A percentile compares a stretch with the other conserved stretches of the same genome.
These are phyloP conservation scores for Saimiri boliviensis DNA, from an alignment of 2,113 vertebrate genomes.

Conservation along the genomic window DNA sequence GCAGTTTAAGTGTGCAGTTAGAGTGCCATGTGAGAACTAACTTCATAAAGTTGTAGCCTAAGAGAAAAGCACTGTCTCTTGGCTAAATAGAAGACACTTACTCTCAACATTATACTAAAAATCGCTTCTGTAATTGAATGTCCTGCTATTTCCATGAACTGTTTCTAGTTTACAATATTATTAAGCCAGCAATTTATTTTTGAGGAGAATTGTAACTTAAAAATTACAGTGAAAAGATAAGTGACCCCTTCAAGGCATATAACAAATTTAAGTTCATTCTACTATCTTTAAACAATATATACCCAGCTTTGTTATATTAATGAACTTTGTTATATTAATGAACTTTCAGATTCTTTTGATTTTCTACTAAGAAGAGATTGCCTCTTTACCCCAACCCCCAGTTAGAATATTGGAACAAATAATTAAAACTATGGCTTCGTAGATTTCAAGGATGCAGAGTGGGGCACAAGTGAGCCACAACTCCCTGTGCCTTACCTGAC, in stretches of 20 bases:
- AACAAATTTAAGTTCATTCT: neutral
- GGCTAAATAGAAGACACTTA: neutral
- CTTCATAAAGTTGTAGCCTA: conserved; percentile 1
- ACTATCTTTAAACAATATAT: neutral
- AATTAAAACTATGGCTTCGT: neutral
- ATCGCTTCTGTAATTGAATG: neutral
- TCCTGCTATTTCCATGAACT: neutral
- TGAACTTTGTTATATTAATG: neutral
- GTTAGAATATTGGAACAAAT: neutral
- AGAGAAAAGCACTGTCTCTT: neutral
- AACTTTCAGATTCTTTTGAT: neutral
- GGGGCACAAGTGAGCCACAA: neutral
- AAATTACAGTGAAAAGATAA: neutral
- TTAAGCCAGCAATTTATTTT: neutral
- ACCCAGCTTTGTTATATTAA: neutral
- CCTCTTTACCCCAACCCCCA: too few species aligned
- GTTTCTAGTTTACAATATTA: neutral
- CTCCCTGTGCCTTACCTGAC: rapidly evolving
- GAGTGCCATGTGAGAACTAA: neutral
- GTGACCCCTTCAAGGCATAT: neutral
- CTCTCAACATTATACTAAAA: neutral
- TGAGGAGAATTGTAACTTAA: neutral
- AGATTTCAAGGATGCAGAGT: neutral
- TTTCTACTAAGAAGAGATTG: neutral
- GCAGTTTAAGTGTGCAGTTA: neutral